Conservation (phyloP, 2,113 vertebrate species). For the Clarias batrachus region DNA sequence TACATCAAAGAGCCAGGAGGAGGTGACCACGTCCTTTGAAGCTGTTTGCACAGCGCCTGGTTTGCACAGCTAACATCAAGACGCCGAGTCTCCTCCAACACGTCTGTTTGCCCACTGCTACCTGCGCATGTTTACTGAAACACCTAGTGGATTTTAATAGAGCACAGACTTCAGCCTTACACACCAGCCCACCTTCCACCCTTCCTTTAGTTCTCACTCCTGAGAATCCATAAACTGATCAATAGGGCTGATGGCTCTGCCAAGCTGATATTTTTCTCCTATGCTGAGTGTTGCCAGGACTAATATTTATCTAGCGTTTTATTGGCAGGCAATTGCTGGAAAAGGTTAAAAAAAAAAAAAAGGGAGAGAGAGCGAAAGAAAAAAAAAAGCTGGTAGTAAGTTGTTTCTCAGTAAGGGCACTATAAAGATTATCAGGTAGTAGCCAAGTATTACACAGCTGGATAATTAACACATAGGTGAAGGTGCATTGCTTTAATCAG, state of each 20-base stretch:
- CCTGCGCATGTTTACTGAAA: conserved; percentile 83
- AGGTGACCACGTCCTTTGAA: conserved; percentile 80
- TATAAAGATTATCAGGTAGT: conserved; percentile 52
- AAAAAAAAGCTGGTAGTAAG: conserved; percentile 37
- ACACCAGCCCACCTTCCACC: conserved; percentile 25
- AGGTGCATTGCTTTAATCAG: conserved; percentile 45
- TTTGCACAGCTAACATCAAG: conserved; percentile 79
- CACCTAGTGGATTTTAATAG: conserved; percentile 76
- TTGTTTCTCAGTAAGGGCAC: conserved; percentile 52
- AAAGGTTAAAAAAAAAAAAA: conserved; percentile 51
- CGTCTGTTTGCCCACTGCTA: conserved; percentile 80
- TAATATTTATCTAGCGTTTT: conserved; percentile 82
- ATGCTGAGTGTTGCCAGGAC: conserved; percentile 76
- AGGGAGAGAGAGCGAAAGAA: conserved; percentile 36
- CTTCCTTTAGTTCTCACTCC: conserved; percentile 60
- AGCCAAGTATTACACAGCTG: conserved; percentile 44
- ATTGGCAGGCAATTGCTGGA: conserved; percentile 67
- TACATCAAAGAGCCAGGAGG: conserved; percentile 76
- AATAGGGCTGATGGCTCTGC: conserved; percentile 66
- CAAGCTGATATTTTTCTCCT: conserved; percentile 72
- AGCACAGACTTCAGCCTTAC: conserved; percentile 63
- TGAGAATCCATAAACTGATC: conserved; percentile 80
- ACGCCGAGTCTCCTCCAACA: conserved; percentile 73
- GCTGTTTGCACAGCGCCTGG: conserved; percentile 77
- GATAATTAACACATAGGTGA: conserved; percentile 52